Base-by-base conservation (phyloP, 2,113 vertebrate species). In the Stigmatopora nigra region DNA sequence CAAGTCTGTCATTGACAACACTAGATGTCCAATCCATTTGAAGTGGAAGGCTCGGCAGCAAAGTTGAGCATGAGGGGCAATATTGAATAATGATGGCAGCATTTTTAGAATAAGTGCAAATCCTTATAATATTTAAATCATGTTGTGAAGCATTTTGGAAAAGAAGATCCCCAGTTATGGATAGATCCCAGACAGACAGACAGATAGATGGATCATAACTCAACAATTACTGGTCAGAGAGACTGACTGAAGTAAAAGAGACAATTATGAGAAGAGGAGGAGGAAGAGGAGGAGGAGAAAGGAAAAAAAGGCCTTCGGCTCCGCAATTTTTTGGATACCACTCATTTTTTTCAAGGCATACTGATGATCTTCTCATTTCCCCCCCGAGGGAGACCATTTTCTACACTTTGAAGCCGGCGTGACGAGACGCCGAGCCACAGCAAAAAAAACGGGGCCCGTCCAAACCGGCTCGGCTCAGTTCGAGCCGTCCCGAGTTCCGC, bases 361-460 rank as follows among this genome's bases (percentile, higher is more conserved):
- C 72, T 73, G 86, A 84, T 83, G 78, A 79, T 75, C 67, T 79
- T 51, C 19, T 59, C 41, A 45, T 61, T 61, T 61, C 66, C 55
- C 77, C 69, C 78, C 77, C 52, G 55, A 63, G 83, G 82, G 72
- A 78, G 83, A 81, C 73, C 71, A 87, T 78, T 76, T 65, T 78
- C 76, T 83, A 19, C 57, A 71, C 82, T 89, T 88, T 89, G 88
- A 89, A 87, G 82, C 83, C 7, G 80, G 82, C 5, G 63, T 81
- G 84, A 85, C 78, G 86, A 86, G 82, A 84, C 19, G 80, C 81
- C 79, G 86, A 87, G 85, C 83, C 83, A 87, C 82, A 84, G 84
- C 81, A 84, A 87, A 88, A 84, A 87, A 88, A 61, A 79, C 79
- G 84, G 77, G 70, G 71, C 84, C 86, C 88, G 87, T 88, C 87